Base-by-base conservation (phyloP, 2,888 invertebrate species). In the Piscicola geometra region DNA sequence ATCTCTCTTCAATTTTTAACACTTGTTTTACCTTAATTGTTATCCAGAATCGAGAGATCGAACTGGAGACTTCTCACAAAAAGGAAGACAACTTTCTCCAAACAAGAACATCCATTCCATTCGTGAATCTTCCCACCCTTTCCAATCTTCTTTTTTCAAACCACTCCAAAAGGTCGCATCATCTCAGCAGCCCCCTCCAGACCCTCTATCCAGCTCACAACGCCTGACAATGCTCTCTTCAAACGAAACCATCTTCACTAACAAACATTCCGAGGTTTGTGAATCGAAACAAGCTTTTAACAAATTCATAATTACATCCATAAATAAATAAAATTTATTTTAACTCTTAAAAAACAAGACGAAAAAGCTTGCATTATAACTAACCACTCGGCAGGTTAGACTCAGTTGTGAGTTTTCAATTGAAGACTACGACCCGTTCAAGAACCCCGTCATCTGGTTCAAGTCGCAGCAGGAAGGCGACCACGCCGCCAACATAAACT, bases 321-420 rank as follows among this genome's bases (percentile, higher is more conserved):
- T 47, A 47, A 47, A 47, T 47, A 15, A 47, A 15, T 15, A 9
- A 47, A 47, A 21, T 47, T 47, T 47, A 15, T 47, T 47, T 21
- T 47, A 9, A 47, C 9, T 47, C 50, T 15, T 47, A 47, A 47
- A 15, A 15, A 47, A 47, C 50, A 47, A n/a, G n/a, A n/a, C n/a
- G n/a, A n/a, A n/a, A n/a, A 47, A 47, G 50, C 50, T 47, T 47
- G 9, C 12, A 47, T 15, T 15, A 21, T 15, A 47, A 47, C 9
- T 47, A 9, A 47, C 50, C 9, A 15, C 21, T 47, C 9, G 12
- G 21, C 50, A 47, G 50, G 21, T 21, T 9, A 47, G 21, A 47
- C 50, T 47, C 50, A 56, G 60, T 56, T 56, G 60, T n/a, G 60
- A 56, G 25, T 56, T 56, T 21, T 18, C 60, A 21, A 56, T 56